Percentiles rank a stretch among this genome's conserved stretches.
These are phyloP conservation scores for Lasiommata megera DNA, from an alignment of 2,888 invertebrate genomes.

Conservation along the genomic window DNA sequence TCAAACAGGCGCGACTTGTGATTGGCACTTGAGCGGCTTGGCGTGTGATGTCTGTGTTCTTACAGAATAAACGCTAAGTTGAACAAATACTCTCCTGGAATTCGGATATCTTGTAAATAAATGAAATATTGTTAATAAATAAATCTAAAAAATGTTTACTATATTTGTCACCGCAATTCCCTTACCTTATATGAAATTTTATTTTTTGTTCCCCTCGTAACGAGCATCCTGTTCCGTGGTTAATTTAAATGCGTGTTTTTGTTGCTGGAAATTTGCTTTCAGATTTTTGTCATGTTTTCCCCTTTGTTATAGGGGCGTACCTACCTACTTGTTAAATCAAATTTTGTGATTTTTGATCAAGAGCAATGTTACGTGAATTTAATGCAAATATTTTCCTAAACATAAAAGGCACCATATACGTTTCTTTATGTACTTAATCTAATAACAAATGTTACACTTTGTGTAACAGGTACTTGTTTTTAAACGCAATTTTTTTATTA, in stretches of 20 bases:
- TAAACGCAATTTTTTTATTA: no score
- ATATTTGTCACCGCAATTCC: slow-evolving; percentile 1
- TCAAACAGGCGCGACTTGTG: no score
- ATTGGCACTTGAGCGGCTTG: no score
- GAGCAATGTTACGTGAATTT: neutral
- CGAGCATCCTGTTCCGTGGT: slow-evolving; percentile 70
- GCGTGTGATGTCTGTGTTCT: no score
- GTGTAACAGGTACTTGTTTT: no score
- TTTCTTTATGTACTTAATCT: no score
- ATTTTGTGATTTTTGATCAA: slow-evolving; percentile 5
- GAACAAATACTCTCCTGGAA: no score
- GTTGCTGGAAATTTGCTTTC: slow-evolving; percentile 55
- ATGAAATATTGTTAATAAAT: neutral
- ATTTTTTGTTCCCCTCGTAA: slow-evolving; percentile 59
- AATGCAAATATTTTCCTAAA: neutral
- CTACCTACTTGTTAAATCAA: neutral
- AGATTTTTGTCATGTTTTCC: slow-evolving; percentile 43
- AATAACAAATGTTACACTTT: no score
- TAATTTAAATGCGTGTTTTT: slow-evolving; percentile 73
- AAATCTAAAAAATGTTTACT: neutral
- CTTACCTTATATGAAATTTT: slow-evolving; percentile 32
- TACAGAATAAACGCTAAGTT: no score
- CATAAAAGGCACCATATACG: no score
- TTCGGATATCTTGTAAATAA: no score
- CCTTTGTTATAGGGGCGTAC: slow-evolving; percentile 32